These are phyloP conservation scores for Chaetodon auriga DNA, from an alignment of 2,113 vertebrate genomes.

Conservation along the genomic window DNA sequence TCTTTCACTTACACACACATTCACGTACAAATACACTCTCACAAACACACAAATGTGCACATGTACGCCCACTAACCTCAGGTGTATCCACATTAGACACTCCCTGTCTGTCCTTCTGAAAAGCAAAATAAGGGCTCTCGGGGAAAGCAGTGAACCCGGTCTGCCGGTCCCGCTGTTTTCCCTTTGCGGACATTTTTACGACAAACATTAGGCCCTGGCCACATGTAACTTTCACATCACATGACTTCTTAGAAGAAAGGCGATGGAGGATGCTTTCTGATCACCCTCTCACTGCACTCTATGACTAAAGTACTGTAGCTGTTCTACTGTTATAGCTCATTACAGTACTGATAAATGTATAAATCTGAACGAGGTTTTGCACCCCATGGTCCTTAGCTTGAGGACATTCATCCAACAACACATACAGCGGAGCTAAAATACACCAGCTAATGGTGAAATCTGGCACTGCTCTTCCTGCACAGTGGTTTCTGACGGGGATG, in stretches of 20 bases:
- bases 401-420: not conserved
- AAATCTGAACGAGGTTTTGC: not conserved
- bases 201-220: conserved; percentile 37
- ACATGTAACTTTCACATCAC: conserved; percentile 11
- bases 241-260: conserved; percentile 1
- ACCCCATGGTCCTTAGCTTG: not conserved
- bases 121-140: conserved; percentile 67
- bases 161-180: conserved; percentile 24
- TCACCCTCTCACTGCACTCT: not conserved
- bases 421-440: not conserved
- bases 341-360: not conserved
- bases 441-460: conserved; percentile 1
- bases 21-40: conserved; percentile 51
- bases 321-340: not conserved
- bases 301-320: not conserved
- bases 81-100: conserved; percentile 79
- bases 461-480: conserved; percentile 14
- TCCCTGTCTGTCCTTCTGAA: conserved; percentile 68
- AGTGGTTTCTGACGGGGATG: conserved; percentile 17
- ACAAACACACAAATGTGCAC: conserved; percentile 25
- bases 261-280: conserved; percentile 12
- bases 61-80: conserved; percentile 70
- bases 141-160: conserved; percentile 42
- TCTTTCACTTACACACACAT: conserved; percentile 69
- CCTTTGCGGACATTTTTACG: conserved; percentile 53